phyloP scores from a whole-genome alignment of 2,888 invertebrate species.

The Amiota minor region DNA sequence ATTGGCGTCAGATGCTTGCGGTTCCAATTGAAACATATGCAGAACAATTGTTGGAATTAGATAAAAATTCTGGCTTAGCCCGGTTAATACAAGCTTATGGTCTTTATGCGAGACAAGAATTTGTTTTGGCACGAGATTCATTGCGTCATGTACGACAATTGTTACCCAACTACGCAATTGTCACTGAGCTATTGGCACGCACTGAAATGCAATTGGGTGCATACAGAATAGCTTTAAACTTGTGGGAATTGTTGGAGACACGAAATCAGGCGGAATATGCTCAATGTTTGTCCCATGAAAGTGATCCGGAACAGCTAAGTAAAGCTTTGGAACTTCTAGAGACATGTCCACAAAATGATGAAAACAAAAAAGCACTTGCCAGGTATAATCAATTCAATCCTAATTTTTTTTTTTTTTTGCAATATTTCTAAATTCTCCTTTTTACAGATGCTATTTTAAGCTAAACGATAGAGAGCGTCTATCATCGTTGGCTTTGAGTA shows the following conservation, averaged over 20 bases:
- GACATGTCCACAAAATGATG: slow-evolving; percentile 47
- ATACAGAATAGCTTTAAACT: slow-evolving; percentile 73
- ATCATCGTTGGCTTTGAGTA: slow-evolving; percentile 49
- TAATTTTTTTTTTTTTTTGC: no score
- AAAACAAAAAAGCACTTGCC: slow-evolving; percentile 54
- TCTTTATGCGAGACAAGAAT: slow-evolving; percentile 75
- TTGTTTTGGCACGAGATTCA: slow-evolving; percentile 76
- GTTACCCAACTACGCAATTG: slow-evolving; percentile 73
- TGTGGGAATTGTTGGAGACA: slow-evolving; percentile 56
- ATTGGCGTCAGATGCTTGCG: slow-evolving; percentile 49
- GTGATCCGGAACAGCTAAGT: slow-evolving; percentile 65
- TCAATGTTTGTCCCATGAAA: slow-evolving; percentile 63
- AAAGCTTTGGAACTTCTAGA: slow-evolving; percentile 74
- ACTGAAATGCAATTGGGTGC: slow-evolving; percentile 75
- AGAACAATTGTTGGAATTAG: slow-evolving; percentile 75
- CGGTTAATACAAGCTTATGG: slow-evolving; percentile 78
- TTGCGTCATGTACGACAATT: slow-evolving; percentile 72
- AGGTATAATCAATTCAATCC: slow-evolving; percentile 48
- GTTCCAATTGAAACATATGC: slow-evolving; percentile 74
- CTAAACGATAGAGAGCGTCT: slow-evolving; percentile 53
- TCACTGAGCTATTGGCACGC: slow-evolving; percentile 75
- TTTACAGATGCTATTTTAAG: slow-evolving; percentile 61
- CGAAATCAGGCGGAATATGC: slow-evolving; percentile 47
- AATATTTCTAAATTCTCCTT: no score
- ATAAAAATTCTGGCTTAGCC: slow-evolving; percentile 78